phyloP scores from a whole-genome alignment of 2,113 vertebrate genomes.

The Ictalurus punctatus region DNA sequence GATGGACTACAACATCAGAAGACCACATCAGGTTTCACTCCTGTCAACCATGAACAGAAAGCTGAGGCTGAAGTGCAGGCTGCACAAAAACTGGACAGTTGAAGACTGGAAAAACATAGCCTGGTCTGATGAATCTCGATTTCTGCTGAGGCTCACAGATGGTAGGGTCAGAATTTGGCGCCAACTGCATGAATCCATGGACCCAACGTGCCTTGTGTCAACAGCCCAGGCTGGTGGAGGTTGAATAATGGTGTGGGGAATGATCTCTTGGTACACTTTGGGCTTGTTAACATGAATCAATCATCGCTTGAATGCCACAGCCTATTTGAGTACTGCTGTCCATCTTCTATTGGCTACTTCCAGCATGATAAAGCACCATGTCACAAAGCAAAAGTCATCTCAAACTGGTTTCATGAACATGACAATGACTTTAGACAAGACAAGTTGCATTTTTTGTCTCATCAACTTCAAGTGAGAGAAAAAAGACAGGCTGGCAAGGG shows the following conservation, averaged over 20 bases:
- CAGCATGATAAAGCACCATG: background rate
- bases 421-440: background rate
- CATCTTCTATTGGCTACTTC: background rate
- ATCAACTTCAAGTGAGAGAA: background rate
- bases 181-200: background rate
- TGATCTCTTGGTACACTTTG: background rate
- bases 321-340: background rate
- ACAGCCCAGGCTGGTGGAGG: background rate
- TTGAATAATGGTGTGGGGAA: background rate
- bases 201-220: background rate
- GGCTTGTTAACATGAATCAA: background rate
- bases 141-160: background rate
- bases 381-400: background rate
- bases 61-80: background rate
- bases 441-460: background rate
- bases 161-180: background rate
- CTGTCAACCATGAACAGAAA: background rate
- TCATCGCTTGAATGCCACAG: background rate
- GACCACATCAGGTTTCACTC: background rate
- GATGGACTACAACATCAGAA: background rate
- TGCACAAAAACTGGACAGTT: background rate
- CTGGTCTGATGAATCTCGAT: background rate
- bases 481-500: background rate
- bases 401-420: background rate
- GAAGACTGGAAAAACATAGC: background rate